Percentiles rank a stretch among this genome's conserved stretches.
Conservation (phyloP, 2,113 vertebrate species). For the Salvelinus alpinus region DNA sequence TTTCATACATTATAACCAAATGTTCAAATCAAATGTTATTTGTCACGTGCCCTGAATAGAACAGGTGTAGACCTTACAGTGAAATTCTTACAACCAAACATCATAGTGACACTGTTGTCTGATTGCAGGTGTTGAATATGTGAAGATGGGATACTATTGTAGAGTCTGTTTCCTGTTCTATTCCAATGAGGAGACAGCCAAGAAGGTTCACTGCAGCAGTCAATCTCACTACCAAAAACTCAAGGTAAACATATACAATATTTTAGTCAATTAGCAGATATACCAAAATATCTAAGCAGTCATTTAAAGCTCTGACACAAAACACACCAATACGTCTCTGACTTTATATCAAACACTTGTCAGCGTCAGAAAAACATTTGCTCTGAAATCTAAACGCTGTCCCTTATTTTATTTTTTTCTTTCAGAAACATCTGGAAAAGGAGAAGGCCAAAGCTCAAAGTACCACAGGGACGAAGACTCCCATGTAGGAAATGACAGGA, state of each 20-base stretch:
- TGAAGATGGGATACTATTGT: slow-evolving; percentile 98
- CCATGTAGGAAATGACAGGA: background rate
- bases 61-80: too few species aligned
- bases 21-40: too few species aligned
- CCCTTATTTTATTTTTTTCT: background rate
- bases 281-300: too few species aligned
- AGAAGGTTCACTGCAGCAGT: slow-evolving; percentile 95
- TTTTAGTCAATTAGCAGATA: too few species aligned
- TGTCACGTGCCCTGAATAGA: too few species aligned
- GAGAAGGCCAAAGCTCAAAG: slow-evolving; percentile 56
- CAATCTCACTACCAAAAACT: slow-evolving; percentile 93
- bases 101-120: background rate
- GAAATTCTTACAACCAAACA: too few species aligned
- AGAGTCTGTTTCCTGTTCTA: slow-evolving; percentile 97
- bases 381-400: too few species aligned
- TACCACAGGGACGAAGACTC: slow-evolving; percentile 48
- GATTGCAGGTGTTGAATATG: slow-evolving; percentile 90
- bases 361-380: too few species aligned
- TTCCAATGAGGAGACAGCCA: slow-evolving; percentile 93
- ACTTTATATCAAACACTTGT: too few species aligned
- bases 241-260: slow-evolving; percentile 75
- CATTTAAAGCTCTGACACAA: background rate
- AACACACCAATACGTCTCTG: too few species aligned
- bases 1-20: too few species aligned
- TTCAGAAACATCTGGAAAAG: slow-evolving; percentile 75